Percentiles rank a stretch among this genome's conserved stretches.
Conservation (phyloP, 2,888 invertebrate species). For the Ryuthela nishihirai region DNA sequence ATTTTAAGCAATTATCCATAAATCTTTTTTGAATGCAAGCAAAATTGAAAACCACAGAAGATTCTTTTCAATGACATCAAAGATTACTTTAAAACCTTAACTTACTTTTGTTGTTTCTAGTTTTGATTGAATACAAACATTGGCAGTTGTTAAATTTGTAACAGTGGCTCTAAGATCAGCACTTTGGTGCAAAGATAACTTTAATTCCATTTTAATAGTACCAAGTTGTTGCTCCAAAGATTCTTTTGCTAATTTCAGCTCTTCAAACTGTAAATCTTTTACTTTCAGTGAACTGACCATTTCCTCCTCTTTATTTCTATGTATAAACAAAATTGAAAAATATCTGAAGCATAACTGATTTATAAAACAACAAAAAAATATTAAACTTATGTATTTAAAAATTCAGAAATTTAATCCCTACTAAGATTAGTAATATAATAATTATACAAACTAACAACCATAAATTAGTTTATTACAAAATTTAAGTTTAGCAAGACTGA, state of each 20-base stretch:
- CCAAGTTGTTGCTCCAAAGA: background rate
- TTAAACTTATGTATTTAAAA: background rate
- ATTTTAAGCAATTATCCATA: background rate
- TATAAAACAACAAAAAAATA: background rate
- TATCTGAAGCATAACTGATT: background rate
- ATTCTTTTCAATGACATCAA: background rate
- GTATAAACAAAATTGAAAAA: background rate
- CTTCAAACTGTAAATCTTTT: background rate
- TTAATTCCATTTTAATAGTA: background rate
- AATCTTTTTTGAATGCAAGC: background rate
- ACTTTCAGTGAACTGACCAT: background rate
- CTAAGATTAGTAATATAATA: too few relatives aligned
- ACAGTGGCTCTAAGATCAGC: conserved; percentile 9
- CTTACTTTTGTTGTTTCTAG: conserved; percentile 20
- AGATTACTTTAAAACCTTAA: background rate
- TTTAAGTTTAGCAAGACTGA: too few relatives aligned
- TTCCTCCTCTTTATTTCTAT: conserved; percentile 19
- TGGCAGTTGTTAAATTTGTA: conserved; percentile 9
- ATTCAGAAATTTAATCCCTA: too few relatives aligned
- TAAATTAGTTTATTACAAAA: too few relatives aligned
- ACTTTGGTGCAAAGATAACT: conserved; percentile 19
- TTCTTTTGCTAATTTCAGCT: conserved; percentile 1
- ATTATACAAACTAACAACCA: too few relatives aligned
- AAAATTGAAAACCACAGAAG: background rate
- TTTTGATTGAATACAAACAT: conserved; percentile 18